Percentiles rank a stretch among this genome's conserved stretches.
phyloP scores from a whole-genome alignment of 2,888 invertebrate genomes.

The Synergus umbraculus region DNA sequence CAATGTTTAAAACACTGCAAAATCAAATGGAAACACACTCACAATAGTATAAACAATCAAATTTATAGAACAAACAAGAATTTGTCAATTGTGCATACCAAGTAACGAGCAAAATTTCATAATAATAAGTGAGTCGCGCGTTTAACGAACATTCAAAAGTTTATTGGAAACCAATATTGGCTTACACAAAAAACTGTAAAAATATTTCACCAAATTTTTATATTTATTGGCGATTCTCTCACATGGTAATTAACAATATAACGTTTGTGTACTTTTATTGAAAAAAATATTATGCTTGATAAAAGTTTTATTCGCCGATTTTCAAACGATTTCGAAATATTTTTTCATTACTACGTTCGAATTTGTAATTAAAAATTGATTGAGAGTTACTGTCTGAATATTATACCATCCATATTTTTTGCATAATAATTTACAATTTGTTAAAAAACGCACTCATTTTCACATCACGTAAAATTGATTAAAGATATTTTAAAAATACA shows the following conservation, averaged over 20 bases:
- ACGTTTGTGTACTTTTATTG: constrained; percentile 29
- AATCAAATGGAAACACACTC: constrained; percentile 15
- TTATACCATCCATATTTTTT: neutral
- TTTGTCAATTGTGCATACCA: neutral
- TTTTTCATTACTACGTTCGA: too few relatives aligned
- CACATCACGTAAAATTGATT: too few relatives aligned
- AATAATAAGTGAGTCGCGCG: constrained; percentile 1
- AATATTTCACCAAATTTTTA: constrained; percentile 17
- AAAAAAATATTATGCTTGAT: neutral
- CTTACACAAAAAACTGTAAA: constrained; percentile 4
- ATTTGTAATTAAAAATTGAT: neutral
- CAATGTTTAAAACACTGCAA: constrained; percentile 24
- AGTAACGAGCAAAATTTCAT: neutral
- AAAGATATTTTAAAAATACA: too few relatives aligned
- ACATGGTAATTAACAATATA: constrained; percentile 9
- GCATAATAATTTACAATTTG: too few relatives aligned
- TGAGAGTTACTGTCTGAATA: neutral
- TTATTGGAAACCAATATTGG: constrained; percentile 39
- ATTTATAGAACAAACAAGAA: constrained; percentile 33
- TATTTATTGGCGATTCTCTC: constrained; percentile 13
- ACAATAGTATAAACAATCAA: constrained; percentile 18
- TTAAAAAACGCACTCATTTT: too few relatives aligned
- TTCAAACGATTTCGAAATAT: too few relatives aligned
- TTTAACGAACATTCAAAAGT: constrained; percentile 25
- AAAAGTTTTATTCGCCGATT: neutral